Conservation (phyloP, 2,797 vertebrate species). For the Gadopsis marmoratus region DNA sequence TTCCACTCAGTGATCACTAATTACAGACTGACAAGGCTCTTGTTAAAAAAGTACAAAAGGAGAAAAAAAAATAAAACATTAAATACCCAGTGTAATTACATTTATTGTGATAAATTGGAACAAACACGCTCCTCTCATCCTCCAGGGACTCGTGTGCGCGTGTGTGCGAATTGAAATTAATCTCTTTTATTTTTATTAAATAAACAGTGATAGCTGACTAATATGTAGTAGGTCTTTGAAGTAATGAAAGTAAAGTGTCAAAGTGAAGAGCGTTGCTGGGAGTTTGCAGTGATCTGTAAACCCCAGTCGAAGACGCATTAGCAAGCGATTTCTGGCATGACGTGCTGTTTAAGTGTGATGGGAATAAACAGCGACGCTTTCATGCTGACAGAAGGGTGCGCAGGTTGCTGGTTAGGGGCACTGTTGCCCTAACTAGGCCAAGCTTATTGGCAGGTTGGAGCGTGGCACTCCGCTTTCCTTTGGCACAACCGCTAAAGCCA, state of each 20-base stretch:
- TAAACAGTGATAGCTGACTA: constrained; percentile 48
- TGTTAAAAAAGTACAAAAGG: constrained; percentile 62
- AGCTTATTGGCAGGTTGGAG: constrained; percentile 35
- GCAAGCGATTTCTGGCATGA: constrained; percentile 12
- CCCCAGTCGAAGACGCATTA: constrained; percentile 5
- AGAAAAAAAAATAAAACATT: constrained; percentile 57
- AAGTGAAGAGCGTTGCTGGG: constrained; percentile 20
- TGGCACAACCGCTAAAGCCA: not conserved
- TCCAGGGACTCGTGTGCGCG: constrained; percentile 40
- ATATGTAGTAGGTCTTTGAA: constrained; percentile 44
- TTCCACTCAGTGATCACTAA: constrained; percentile 80
- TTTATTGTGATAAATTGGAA: constrained; percentile 71
- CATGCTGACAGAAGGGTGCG: constrained; percentile 27
- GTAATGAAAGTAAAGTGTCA: constrained; percentile 43
- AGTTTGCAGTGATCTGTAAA: constrained; percentile 27
- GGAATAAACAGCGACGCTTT: constrained; percentile 29
- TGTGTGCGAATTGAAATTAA: constrained; percentile 42
- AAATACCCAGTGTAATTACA: constrained; percentile 76
- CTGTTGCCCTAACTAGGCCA: constrained; percentile 36
- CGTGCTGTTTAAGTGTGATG: not conserved
- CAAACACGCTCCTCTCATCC: constrained; percentile 50
- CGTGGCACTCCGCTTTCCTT: not conserved
- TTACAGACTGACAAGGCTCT: constrained; percentile 76
- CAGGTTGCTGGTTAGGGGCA: constrained; percentile 22
- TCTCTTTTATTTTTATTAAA: constrained; percentile 58